Conservation (phyloP, 2,113 vertebrate species). For the Syngnathoides biaculeatus region DNA sequence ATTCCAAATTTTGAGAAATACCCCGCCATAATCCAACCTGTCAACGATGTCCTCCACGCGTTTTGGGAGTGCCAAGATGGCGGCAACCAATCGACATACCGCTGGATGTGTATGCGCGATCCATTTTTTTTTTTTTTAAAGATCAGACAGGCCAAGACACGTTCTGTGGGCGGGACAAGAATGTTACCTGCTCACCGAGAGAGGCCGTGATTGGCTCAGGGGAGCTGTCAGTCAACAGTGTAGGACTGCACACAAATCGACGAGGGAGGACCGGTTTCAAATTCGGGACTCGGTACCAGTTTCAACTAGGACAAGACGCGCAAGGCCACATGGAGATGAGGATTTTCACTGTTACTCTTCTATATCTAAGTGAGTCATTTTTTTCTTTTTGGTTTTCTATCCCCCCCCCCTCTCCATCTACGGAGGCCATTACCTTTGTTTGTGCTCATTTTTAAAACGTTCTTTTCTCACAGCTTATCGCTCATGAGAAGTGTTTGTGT, state of each 20-base stretch:
- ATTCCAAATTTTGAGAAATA: no score
- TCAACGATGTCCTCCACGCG: no score
- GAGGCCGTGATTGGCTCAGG: constrained; percentile 38
- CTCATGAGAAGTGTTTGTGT: neutral
- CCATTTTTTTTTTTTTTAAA: no score
- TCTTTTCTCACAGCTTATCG: neutral
- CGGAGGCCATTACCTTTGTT: constrained; percentile 47
- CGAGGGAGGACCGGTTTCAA: constrained; percentile 14
- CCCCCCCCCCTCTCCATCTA: no score
- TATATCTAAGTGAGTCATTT: constrained; percentile 55
- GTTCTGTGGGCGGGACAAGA: constrained; percentile 17
- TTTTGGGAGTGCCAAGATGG: no score
- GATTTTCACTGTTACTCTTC: constrained; percentile 1
- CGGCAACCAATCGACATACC: no score
- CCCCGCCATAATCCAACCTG: no score
- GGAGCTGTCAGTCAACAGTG: constrained; percentile 27
- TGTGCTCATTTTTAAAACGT: neutral
- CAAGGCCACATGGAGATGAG: constrained; percentile 8
- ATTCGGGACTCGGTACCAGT: neutral
- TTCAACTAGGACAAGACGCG: neutral
- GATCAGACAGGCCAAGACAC: constrained; percentile 44
- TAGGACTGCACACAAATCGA: neutral
- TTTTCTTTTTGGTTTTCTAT: no score
- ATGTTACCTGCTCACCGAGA: neutral
- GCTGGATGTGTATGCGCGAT: no score